Percentiles rank a stretch among this genome's conserved stretches.
phyloP scores from a whole-genome alignment of 2,113 vertebrate genomes.

The Tichodroma muraria region DNA sequence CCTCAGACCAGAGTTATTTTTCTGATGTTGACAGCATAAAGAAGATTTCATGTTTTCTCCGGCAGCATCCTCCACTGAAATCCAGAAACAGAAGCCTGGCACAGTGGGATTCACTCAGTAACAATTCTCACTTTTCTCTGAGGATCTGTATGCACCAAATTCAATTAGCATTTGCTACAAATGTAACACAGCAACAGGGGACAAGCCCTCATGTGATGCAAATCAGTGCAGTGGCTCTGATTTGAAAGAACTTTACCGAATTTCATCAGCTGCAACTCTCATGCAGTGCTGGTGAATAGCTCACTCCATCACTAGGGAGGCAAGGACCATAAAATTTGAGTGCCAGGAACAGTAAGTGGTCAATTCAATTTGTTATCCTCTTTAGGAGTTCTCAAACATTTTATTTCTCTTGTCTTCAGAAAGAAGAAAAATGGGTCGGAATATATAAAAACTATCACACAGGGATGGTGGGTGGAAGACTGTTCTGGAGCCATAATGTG shows the following conservation, averaged over 20 bases:
- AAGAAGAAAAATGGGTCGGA: slow-evolving; percentile 4
- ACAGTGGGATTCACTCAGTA: not conserved
- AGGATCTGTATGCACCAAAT: not conserved
- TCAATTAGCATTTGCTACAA: slow-evolving; percentile 36
- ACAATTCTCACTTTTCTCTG: slow-evolving; percentile 26
- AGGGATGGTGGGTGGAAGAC: not conserved
- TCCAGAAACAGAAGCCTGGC: not conserved
- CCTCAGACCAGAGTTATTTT: not conserved
- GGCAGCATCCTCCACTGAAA: not conserved
- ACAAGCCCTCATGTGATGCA: not conserved
- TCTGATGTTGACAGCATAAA: not conserved
- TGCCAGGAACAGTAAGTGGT: slow-evolving; percentile 40
- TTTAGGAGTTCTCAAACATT: slow-evolving; percentile 12
- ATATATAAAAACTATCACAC: not conserved
- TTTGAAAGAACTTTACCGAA: not conserved
- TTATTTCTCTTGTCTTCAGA: slow-evolving; percentile 3
- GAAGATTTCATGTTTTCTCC: not conserved
- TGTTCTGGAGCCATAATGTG: not conserved
- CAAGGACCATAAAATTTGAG: not conserved
- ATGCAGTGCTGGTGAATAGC: not conserved
- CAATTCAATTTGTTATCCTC: slow-evolving; percentile 37
- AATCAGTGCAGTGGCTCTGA: not conserved
- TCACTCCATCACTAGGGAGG: not conserved
- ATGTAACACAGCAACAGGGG: not conserved
- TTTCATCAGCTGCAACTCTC: slow-evolving; percentile 19